These are phyloP conservation scores for Epicauta chinensis DNA, from an alignment of 1,140 invertebrate genomes.

Conservation along the genomic window DNA sequence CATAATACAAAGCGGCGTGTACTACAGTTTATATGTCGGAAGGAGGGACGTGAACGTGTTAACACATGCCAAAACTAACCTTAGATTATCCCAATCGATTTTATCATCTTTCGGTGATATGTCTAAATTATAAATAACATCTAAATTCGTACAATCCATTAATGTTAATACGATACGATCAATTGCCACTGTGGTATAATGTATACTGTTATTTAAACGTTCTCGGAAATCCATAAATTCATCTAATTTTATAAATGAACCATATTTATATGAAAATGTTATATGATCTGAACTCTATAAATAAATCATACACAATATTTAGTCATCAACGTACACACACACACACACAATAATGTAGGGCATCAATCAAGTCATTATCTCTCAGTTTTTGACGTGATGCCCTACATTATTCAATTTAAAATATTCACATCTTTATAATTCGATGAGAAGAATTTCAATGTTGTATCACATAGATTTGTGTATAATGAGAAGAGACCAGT, in stretches of 20 bases:
- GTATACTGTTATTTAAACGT: constrained; percentile 73
- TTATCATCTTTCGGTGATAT: constrained; percentile 45
- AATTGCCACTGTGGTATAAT: constrained; percentile 66
- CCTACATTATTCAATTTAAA: background rate
- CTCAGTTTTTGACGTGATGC: too few relatives aligned
- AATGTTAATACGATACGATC: constrained; percentile 77
- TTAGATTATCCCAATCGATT: constrained; percentile 46
- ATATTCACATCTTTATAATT: constrained; percentile 75
- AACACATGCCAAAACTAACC: constrained; percentile 21
- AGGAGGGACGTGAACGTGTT: too few relatives aligned
- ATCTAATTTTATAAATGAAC: constrained; percentile 85
- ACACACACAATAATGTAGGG: too few relatives aligned
- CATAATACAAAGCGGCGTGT: too few relatives aligned
- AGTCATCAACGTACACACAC: too few relatives aligned
- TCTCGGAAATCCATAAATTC: constrained; percentile 84
- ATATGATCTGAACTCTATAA: constrained; percentile 82
- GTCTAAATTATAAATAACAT: constrained; percentile 39
- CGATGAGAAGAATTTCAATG: constrained; percentile 78
- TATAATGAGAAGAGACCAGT: constrained; percentile 62
- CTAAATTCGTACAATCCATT: constrained; percentile 46
- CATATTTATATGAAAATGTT: constrained; percentile 88
- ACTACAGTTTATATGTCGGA: too few relatives aligned
- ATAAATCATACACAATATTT: background rate
- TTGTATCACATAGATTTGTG: constrained; percentile 57
- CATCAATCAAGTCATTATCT: too few relatives aligned